Conservation (phyloP, 2,888 invertebrate genomes). For the Patella pellucida region DNA sequence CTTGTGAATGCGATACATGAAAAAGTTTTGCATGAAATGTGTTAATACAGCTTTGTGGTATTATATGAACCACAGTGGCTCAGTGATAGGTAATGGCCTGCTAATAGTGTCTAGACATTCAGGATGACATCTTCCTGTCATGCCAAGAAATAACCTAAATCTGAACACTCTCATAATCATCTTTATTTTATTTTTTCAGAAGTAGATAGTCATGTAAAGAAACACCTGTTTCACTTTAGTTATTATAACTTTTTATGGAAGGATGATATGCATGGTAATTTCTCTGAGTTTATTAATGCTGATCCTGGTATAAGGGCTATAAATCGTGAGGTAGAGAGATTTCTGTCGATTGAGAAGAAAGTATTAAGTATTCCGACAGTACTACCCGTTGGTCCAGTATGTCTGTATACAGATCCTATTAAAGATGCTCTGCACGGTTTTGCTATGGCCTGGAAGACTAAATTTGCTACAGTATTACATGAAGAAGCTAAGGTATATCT, state of each 20-base stretch:
- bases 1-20: no score
- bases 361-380: slow-evolving; percentile 58
- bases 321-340: slow-evolving; percentile 59
- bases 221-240: slow-evolving; percentile 68
- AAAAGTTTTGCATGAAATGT: no score
- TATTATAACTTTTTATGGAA: slow-evolving; percentile 71
- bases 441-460: slow-evolving; percentile 70
- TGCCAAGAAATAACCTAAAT: no score
- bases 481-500: slow-evolving; percentile 67
- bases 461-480: slow-evolving; percentile 69
- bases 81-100: no score
- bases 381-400: slow-evolving; percentile 66
- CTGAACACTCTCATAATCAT: no score
- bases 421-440: slow-evolving; percentile 69
- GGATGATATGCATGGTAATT: slow-evolving; percentile 69
- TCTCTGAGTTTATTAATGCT: slow-evolving; percentile 64
- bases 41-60: no score
- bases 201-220: slow-evolving; percentile 57
- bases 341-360: slow-evolving; percentile 66
- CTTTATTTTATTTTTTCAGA: slow-evolving; percentile 48
- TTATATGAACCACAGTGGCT: no score
- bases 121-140: no score
- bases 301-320: slow-evolving; percentile 66
- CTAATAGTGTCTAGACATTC: no score
- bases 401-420: slow-evolving; percentile 66